Percentiles rank a stretch among this genome's conserved stretches.
Evolutionary conservation across 2,797 vertebrate species (phyloP).

Genomic region (Leucoraja ocellata): DNA sequence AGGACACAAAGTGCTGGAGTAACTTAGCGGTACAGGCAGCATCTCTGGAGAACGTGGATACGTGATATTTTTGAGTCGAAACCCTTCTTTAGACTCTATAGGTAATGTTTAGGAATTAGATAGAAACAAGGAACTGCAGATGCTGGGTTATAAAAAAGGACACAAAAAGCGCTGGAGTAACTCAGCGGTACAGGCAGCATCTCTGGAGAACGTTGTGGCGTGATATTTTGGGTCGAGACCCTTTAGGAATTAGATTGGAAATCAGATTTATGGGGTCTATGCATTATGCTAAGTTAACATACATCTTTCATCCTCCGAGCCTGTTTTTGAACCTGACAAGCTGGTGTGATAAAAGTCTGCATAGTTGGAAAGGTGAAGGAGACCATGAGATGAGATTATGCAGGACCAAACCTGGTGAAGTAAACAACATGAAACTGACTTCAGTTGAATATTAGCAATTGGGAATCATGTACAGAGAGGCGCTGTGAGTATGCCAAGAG

Average conservation of each 20-base stretch:
- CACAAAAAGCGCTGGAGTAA: too few relatives aligned
- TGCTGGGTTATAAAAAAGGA: too few relatives aligned
- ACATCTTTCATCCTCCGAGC: not conserved
- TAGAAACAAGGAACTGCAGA: too few relatives aligned
- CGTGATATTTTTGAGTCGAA: too few relatives aligned
- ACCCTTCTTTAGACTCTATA: too few relatives aligned
- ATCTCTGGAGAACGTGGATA: too few relatives aligned
- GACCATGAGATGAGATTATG: not conserved
- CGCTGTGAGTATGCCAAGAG: not conserved
- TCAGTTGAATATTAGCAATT: not conserved
- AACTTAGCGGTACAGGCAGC: too few relatives aligned
- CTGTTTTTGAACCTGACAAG: not conserved
- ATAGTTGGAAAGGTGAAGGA: not conserved
- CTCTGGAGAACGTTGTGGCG: too few relatives aligned
- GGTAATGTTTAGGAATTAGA: too few relatives aligned
- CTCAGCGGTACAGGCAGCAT: too few relatives aligned
- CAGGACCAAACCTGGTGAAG: not conserved
- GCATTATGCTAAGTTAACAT: not conserved
- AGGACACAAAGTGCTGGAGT: too few relatives aligned
- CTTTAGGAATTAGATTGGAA: not conserved
- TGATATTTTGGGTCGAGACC: too few relatives aligned
- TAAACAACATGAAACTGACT: not conserved
- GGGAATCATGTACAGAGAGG: not conserved
- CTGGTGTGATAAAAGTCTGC: not conserved
- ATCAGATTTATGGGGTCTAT: not conserved